phyloP scores from a whole-genome alignment of 2,888 invertebrate genomes.

The Silvanus unidentatus region DNA sequence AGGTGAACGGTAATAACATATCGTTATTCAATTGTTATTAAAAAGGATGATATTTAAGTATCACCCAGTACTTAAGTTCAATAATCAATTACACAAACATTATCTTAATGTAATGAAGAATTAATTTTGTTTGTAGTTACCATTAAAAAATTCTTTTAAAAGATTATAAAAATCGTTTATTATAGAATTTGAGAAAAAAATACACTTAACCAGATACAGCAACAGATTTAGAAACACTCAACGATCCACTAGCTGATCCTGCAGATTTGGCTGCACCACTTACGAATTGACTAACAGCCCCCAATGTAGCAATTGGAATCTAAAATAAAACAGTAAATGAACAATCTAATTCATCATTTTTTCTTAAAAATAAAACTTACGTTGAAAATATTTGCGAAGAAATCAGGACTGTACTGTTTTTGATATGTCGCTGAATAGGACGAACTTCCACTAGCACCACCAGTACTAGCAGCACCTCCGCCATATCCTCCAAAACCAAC shows the following conservation, averaged over 20 bases:
- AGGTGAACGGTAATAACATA: too few relatives aligned
- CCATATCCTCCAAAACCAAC: conserved; percentile 18
- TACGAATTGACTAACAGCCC: conserved; percentile 59
- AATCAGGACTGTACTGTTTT: conserved; percentile 39
- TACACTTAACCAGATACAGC: background rate
- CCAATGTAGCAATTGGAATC: conserved; percentile 63
- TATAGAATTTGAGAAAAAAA: too few relatives aligned
- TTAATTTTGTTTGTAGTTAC: too few relatives aligned
- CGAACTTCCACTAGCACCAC: conserved; percentile 14
- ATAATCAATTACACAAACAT: too few relatives aligned
- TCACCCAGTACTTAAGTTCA: too few relatives aligned
- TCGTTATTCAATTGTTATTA: too few relatives aligned
- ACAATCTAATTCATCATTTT: background rate
- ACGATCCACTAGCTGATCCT: conserved; percentile 29
- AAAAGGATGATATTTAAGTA: too few relatives aligned
- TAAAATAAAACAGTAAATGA: conserved; percentile 37
- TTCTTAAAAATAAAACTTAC: conserved; percentile 45
- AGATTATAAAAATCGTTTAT: too few relatives aligned
- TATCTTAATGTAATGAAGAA: too few relatives aligned
- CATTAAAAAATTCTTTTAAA: too few relatives aligned
- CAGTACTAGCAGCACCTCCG: too few relatives aligned
- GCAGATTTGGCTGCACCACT: conserved; percentile 48
- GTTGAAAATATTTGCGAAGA: conserved; percentile 59
- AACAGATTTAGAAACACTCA: conserved; percentile 29
- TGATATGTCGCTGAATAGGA: conserved; percentile 19